Evolutionary conservation across 1,140 invertebrate genomes (phyloP).

Genomic region (Zaprionus ornatus): DNA sequence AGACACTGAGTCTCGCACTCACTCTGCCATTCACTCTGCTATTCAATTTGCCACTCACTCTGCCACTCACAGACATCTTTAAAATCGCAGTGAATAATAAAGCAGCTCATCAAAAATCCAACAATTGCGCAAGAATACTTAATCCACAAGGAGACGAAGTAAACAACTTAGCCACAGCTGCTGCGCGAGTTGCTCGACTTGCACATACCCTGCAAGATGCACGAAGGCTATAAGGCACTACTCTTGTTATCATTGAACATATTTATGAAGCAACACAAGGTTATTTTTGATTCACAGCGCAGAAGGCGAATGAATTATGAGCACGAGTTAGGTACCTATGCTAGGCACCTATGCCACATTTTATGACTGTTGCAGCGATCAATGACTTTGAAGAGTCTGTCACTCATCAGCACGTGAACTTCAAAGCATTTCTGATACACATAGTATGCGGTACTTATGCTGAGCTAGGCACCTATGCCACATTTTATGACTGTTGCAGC

Average conservation of each 20-base stretch:
- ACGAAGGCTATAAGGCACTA: neutral
- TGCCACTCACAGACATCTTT: neutral
- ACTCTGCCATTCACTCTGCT: neutral
- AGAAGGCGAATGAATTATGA: neutral
- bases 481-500: too few relatives aligned
- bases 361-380: neutral
- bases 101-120: neutral
- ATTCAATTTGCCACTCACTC: neutral
- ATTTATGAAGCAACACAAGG: neutral
- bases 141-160: slow-evolving; percentile 3
- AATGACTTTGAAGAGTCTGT: too few relatives aligned
- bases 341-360: neutral
- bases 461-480: too few relatives aligned
- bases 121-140: slow-evolving; percentile 5
- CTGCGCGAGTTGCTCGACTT: neutral
- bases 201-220: neutral
- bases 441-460: too few relatives aligned
- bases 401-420: neutral
- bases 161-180: neutral
- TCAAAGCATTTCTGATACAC: too few relatives aligned
- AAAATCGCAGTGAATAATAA: neutral
- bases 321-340: neutral
- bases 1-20: neutral
- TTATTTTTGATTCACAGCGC: neutral
- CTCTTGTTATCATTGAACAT: neutral